phyloP scores from a whole-genome alignment of 2,797 vertebrate genomes.

The Rhynchotus rufescens region DNA sequence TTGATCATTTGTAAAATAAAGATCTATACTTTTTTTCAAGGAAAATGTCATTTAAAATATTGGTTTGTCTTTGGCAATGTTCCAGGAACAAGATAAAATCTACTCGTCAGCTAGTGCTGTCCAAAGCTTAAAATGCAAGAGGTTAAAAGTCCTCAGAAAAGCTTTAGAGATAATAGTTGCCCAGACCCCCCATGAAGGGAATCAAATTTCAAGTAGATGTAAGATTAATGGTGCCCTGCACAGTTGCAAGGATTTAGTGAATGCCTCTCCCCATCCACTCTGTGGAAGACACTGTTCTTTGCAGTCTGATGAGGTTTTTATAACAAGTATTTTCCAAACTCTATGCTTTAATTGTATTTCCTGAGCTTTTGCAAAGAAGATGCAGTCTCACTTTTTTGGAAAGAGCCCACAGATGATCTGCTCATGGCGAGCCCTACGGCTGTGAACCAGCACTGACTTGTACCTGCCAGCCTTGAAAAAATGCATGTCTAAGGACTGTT shows the following conservation, averaged over 20 bases:
- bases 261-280: background rate
- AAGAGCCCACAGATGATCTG: background rate
- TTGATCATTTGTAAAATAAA: background rate
- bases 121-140: background rate
- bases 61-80: background rate
- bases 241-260: background rate
- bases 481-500: background rate
- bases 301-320: background rate
- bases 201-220: slow-evolving; percentile 19
- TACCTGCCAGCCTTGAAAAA: background rate
- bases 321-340: background rate
- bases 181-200: slow-evolving; percentile 27
- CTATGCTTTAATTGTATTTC: background rate
- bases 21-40: background rate
- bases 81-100: background rate
- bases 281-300: background rate
- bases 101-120: background rate
- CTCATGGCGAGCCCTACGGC: accelerated
- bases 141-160: slow-evolving; percentile 9
- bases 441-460: background rate
- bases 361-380: background rate
- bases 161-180: slow-evolving; percentile 7
- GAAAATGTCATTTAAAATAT: background rate
- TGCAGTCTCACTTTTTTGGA: background rate
- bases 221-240: background rate